phyloP scores from a whole-genome alignment of 2,888 invertebrate species.

The Sinopyrophorus schimmeli region DNA sequence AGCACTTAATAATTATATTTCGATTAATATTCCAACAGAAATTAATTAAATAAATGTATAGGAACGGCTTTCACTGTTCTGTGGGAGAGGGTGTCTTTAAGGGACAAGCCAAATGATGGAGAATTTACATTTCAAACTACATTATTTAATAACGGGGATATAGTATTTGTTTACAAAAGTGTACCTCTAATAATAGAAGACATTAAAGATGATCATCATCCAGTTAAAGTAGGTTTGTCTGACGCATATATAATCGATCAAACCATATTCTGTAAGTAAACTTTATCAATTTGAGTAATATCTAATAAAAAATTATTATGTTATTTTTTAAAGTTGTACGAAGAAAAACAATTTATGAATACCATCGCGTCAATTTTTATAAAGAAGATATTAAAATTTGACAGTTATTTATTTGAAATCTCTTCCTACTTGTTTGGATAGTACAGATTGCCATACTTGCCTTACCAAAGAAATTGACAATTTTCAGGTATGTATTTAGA shows the following conservation, averaged over 20 bases:
- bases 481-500: conserved; percentile 39
- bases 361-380: conserved; percentile 85
- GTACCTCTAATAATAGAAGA: conserved; percentile 77
- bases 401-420: conserved; percentile 82
- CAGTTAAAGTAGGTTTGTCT: conserved; percentile 96
- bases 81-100: conserved; percentile 89
- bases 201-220: conserved; percentile 85
- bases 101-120: conserved; percentile 73
- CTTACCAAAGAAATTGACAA: conserved; percentile 60
- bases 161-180: conserved; percentile 86
- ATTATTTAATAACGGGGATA: conserved; percentile 84
- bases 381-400: conserved; percentile 72
- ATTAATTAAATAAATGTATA: conserved; percentile 46
- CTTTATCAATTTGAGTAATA: background rate
- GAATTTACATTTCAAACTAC: conserved; percentile 91
- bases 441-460: conserved; percentile 76
- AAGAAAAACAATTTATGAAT: conserved; percentile 95
- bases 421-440: conserved; percentile 80
- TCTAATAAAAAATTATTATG: no score
- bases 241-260: conserved; percentile 96
- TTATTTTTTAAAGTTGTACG: conserved; percentile 73
- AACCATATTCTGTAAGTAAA: conserved; percentile 76
- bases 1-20: no score
- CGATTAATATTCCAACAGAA: background rate
- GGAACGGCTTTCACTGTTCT: conserved; percentile 89